Evolutionary conservation across 2,113 vertebrate species (phyloP), one percentile per base, ranked within the genome.

Genomic region (Antennarius striatus): DNA sequence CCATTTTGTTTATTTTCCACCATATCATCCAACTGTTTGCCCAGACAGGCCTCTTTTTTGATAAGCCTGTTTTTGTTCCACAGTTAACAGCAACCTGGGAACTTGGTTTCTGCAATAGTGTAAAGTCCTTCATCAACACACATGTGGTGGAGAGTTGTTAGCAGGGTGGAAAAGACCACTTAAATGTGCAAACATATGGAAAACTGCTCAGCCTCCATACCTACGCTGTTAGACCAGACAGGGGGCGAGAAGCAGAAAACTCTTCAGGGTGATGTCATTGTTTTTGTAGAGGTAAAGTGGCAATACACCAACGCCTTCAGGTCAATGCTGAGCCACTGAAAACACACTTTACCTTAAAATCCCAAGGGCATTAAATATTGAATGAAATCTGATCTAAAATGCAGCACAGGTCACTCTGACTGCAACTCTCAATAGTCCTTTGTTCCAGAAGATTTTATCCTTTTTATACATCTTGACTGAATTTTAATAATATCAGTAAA

Each of bases 1-100:
- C 56, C 46, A 36, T 65, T 78, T 73, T 89, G 82, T 90, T 90
- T 90, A 83, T 82, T 86, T 85, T 82, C 62, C 22, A 63, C 65
- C 46, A 10, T 64, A 79, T 80, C 80, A 57, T 16, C 63, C 13
- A 57, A 71, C 52, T 55, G 40, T 75, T 40, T 53, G 56, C 62
- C 56, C 36, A 13, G 53, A 66, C 56, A 32, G 67, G 76, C 50
- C 66, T 75, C 56, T 62, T 51, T 75, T 53, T 57, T 0, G 67
- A 11, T 22, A 49, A 43, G 60, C 63, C 79, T 80, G 56, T 72
- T 68, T 73, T 59, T 54, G 13, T n/a, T 71, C 57, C n/a, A 42
- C 17, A 28, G 11, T 55, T 52, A 15, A 12, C 42, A 67, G 55
- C 57, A 40, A 36, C 48, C 52, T 28, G n/a, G 49, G 67, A 80